Conservation (phyloP, 2,113 vertebrate species). For the Fulmarus glacialis region DNA sequence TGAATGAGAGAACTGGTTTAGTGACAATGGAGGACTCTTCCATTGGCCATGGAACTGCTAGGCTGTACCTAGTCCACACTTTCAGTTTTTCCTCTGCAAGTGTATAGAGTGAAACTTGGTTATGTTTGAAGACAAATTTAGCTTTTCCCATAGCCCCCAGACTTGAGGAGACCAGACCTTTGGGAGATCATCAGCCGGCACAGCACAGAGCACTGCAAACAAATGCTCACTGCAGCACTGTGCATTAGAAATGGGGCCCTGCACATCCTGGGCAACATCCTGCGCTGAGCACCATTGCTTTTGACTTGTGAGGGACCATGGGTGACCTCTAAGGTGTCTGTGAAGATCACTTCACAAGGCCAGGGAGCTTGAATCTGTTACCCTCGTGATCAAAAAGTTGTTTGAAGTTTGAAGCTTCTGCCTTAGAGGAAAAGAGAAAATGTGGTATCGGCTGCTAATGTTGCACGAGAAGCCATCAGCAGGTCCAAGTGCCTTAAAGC, state of each 20-base stretch:
- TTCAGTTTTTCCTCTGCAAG: neutral
- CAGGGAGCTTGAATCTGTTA: neutral
- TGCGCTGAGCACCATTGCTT: neutral
- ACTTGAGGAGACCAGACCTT: neutral
- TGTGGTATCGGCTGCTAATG: neutral
- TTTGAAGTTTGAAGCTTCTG: neutral
- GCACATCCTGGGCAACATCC: too few relatives aligned
- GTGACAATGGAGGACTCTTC: neutral
- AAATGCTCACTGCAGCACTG: accelerated
- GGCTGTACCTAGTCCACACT: neutral
- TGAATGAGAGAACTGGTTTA: neutral
- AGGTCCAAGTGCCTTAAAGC: neutral
- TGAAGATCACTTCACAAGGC: neutral
- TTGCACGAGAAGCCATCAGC: neutral
- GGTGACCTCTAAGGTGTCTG: neutral
- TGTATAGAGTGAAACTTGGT: neutral
- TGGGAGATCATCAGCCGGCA: neutral
- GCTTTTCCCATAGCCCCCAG: neutral
- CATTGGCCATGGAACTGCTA: neutral
- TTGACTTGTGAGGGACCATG: neutral
- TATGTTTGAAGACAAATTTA: neutral
- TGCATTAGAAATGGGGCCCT: accelerated
- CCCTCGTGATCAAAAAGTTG: neutral
- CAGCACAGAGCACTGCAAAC: neutral
- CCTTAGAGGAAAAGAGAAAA: neutral